Evolutionary conservation across 2,888 invertebrate genomes (phyloP), one percentile per base, ranked within the genome.

Genomic region (Amiota minor): DNA sequence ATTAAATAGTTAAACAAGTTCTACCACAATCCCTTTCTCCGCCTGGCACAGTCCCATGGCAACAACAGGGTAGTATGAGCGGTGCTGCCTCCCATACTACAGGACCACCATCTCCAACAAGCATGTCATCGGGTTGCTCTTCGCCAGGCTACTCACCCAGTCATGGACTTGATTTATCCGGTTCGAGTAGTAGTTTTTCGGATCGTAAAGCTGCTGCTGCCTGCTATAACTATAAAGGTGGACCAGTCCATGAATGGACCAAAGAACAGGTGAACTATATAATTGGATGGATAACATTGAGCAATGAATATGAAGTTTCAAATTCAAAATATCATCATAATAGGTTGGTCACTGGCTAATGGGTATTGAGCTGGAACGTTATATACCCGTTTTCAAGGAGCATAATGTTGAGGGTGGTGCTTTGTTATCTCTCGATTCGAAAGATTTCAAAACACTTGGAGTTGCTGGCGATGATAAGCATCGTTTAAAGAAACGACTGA

Each of bases 341-440:
- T 87, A 97, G 95, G 97, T 98, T 71, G 96, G 96, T 90, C 96
- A 97, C 89, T 98, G 98, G 98, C 91, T 98, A 78, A 91, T 93
- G 81, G 92, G 92, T 23, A 92, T 96, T 79, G 95, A 97, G 55
- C 91, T 98, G 87, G 97, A 97, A 88, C 94, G 96, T 73, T 95
- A 96, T 91, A 94, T 96, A 81, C 93, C 95, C 68, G 95, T 96
- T 83, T 97, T 98, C 89, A 93, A 95, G 71, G 95, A 96, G 83
- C 94, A 96, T 83, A 95, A 95, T 86, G 95, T 99, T 71, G 96
- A 96, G 89, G 99, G 99, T 20, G 90, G 90, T 46, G 94, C 96
- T 71, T 91, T 99, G 73, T 91, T 99, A 64, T 93, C 95, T 77
- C 91, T 99, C 72, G 97, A 98, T 88, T 96, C 97, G 0, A 94